Base-by-base conservation (phyloP, 2,113 vertebrate genomes). In the Zapus hudsonius region DNA sequence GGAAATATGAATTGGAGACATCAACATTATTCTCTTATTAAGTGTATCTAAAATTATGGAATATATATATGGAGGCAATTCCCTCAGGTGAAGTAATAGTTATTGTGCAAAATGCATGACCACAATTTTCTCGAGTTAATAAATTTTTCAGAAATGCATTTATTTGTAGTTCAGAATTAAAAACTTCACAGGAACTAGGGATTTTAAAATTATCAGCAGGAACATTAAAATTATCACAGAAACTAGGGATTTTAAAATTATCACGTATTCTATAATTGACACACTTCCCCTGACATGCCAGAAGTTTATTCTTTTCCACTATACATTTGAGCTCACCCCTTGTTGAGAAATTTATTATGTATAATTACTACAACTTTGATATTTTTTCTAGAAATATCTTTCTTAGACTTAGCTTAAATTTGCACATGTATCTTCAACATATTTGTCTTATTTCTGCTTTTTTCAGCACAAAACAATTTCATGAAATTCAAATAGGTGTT, bases 281-380 rank as follows among this genome's bases (percentile, higher is more conserved):
- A 29, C 4, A 2, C 22, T 25, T 22, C 12, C 0, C 8, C 23
- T 7, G 31, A 27, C 11, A 23, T 4, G 4, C 2, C 3, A 27
- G 12, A 64, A 17, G 16, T 16, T 57, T 55, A 3, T 27, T 1
- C 9, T 2, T n/a, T n/a, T n/a, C 16, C 12, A n/a, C 13, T 5
- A 7, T 17, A 0, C 6, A 61, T 64, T 33, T 52, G 11, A 40
- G 19, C 63, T 27, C 0, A 12, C 44, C 2, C 59, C 47, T 27
- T 33, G 10, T n/a, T 78, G 6, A 12, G 22, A 81, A 90, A 64
- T 27, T 29, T 59, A 31, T 82, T 79, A 31, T 15, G 64, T 61
- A 4, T 44, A n/a, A n/a, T 57, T 25, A 52, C 47, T 38, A 44
- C 0, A 23, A 29, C 22, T 25, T 73, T 33, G 76, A 61, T 74